phyloP scores from a whole-genome alignment of 2,113 vertebrate species.

The Hassar affinis region DNA sequence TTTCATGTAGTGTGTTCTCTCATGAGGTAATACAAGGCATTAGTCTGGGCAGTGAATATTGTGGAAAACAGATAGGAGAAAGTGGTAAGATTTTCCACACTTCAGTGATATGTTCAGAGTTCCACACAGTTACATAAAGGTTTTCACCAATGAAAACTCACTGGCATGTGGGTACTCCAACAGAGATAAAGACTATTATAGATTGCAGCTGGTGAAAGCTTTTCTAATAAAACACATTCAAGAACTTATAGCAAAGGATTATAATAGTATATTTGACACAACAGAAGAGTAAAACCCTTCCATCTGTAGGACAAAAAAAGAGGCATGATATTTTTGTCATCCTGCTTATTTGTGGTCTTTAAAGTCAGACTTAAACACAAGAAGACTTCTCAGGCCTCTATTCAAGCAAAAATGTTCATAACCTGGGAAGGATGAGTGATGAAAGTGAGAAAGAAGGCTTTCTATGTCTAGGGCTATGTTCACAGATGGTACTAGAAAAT shows the following conservation, averaged over 20 bases:
- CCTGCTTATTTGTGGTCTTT: background rate
- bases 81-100: constrained; percentile 49
- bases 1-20: constrained; percentile 50
- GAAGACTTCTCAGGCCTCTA: background rate
- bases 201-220: constrained; percentile 4
- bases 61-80: constrained; percentile 52
- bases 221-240: background rate
- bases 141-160: constrained; percentile 13
- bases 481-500: constrained; percentile 49
- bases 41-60: constrained; percentile 38
- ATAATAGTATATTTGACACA: background rate
- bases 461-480: constrained; percentile 32
- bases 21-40: constrained; percentile 47
- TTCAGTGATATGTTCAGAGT: constrained; percentile 32
- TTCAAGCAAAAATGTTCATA: constrained; percentile 31
- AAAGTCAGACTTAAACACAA: background rate
- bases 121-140: constrained; percentile 33
- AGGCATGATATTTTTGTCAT: background rate
- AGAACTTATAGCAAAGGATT: background rate
- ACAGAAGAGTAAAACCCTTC: background rate
- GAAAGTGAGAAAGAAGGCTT: constrained; percentile 29
- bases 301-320: background rate
- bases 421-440: constrained; percentile 23
- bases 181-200: constrained; percentile 19
- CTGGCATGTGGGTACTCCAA: background rate